Conservation (phyloP, 1,140 invertebrate species). For the Hermetia illucens region DNA sequence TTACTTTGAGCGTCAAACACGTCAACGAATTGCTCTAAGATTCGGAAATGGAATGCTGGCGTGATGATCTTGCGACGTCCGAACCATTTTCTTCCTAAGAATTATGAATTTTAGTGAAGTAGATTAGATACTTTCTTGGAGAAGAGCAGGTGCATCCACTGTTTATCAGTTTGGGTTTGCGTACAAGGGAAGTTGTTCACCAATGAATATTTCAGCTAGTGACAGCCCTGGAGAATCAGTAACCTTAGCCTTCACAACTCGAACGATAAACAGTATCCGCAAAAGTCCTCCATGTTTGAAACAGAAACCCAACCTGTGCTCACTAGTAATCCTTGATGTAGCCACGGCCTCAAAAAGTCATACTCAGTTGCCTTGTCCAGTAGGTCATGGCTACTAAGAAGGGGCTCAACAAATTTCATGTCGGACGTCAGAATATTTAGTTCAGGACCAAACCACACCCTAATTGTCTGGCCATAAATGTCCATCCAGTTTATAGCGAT, state of each 20-base stretch:
- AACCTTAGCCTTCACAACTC: no score
- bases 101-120: no score
- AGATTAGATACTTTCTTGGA: no score
- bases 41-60: conserved; percentile 78
- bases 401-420: conserved; percentile 15
- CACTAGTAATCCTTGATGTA: no score
- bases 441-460: conserved; percentile 16
- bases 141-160: not conserved
- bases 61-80: conserved; percentile 64
- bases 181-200: no score
- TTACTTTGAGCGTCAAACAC: conserved; percentile 54
- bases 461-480: not conserved
- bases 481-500: not conserved
- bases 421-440: conserved; percentile 18
- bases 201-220: no score
- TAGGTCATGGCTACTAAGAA: conserved; percentile 13
- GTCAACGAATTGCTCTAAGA: conserved; percentile 59
- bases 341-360: no score
- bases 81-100: conserved; percentile 60
- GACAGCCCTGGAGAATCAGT: no score
- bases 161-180: not conserved
- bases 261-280: no score
- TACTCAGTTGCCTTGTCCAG: conserved; percentile 18
- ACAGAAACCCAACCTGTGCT: no score
- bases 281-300: no score